Conservation (phyloP, 2,113 vertebrate species). For the Aegypius monachus region DNA sequence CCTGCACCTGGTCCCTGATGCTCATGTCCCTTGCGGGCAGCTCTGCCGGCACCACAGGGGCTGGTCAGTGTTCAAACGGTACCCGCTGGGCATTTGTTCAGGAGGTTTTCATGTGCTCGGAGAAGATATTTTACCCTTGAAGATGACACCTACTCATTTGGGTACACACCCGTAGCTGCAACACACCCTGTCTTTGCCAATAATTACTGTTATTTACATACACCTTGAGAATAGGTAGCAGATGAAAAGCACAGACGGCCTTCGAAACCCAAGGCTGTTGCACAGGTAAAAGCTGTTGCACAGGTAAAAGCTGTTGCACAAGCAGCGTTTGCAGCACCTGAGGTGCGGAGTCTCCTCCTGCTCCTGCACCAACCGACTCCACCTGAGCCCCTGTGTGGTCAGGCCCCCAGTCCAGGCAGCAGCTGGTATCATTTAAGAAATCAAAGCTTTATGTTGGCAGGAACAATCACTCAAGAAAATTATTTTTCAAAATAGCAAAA, state of each 20-base stretch:
- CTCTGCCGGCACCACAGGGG: neutral
- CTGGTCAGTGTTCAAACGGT: rapidly evolving
- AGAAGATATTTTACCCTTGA: neutral
- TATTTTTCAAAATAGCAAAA: neutral
- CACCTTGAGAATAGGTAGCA: neutral
- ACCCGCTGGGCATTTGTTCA: neutral
- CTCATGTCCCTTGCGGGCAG: rapidly evolving
- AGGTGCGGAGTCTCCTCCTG: neutral
- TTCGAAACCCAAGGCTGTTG: neutral
- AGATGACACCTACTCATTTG: neutral
- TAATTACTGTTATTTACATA: conserved; percentile 10
- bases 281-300: neutral
- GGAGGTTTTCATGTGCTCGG: neutral
- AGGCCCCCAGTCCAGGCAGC: neutral
- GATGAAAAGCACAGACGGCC: neutral
- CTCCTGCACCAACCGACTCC: neutral
- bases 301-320: neutral
- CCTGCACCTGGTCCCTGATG: neutral
- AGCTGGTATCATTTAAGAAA: neutral
- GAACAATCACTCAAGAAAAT: neutral
- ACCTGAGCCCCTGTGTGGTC: neutral
- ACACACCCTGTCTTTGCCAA: neutral
- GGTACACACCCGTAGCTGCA: conserved; percentile 9
- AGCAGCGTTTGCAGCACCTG: neutral
- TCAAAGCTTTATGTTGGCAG: neutral